A percentile compares a stretch with the other conserved stretches of the same genome.
Conservation (phyloP, 2,888 invertebrate genomes). For the Drosophila mayaguana region DNA sequence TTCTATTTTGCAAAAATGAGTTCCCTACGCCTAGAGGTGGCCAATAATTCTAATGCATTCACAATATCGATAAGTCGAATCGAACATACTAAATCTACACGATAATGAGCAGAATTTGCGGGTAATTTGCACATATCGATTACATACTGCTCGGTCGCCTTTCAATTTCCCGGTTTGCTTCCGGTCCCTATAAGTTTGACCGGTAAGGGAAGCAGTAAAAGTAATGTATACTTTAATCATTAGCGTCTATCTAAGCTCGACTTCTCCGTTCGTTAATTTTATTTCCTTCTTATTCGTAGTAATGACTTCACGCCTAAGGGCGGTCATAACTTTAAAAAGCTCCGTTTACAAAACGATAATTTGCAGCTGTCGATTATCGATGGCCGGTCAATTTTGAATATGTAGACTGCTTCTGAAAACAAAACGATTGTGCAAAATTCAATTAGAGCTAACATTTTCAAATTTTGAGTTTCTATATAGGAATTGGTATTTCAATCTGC, state of each 20-base stretch:
- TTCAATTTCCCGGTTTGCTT: not conserved
- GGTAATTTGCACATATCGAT: not conserved
- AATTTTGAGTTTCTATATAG: no score
- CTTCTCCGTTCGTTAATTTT: not conserved
- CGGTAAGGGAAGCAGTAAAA: not conserved
- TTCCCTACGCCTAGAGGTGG: conserved; percentile 47
- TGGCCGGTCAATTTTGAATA: not conserved
- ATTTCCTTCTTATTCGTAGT: not conserved
- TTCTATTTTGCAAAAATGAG: conserved; percentile 49
- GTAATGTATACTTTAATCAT: not conserved
- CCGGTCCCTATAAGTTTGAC: not conserved
- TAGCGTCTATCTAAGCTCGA: not conserved
- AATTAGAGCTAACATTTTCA: no score
- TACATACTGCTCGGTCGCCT: not conserved
- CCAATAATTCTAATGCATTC: conserved; percentile 18
- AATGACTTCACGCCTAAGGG: not conserved
- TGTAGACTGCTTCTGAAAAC: no score
- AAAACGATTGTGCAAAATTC: no score
- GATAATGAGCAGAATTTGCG: not conserved
- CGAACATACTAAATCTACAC: not conserved
- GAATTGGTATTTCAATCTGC: no score
- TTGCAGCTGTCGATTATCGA: not conserved
- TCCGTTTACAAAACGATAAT: not conserved
- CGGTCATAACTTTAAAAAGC: not conserved
- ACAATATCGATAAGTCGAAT: conserved; percentile 25